phyloP scores from a whole-genome alignment of 2,113 vertebrate species.

The Leuciscus idus region DNA sequence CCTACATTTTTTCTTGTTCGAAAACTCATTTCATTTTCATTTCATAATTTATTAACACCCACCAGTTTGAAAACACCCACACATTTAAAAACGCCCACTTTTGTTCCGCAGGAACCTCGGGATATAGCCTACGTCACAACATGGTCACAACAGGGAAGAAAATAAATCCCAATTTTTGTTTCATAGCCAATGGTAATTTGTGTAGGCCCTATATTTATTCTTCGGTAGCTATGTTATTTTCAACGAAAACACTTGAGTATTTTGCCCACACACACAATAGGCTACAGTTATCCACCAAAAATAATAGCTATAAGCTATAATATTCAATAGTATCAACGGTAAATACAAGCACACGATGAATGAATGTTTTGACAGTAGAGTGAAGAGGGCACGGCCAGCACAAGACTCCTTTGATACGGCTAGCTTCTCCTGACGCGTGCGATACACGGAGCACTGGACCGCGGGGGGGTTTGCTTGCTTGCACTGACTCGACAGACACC shows the following conservation, averaged over 20 bases:
- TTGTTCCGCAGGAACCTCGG: no score
- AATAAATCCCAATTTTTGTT: no score
- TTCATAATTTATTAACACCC: no score
- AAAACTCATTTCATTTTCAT: no score
- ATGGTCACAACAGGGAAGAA: no score
- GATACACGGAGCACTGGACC: conserved; percentile 23
- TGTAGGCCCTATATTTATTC: no score
- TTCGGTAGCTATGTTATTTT: no score
- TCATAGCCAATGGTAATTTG: no score
- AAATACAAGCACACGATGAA: neutral
- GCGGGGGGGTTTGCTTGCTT: conserved; percentile 7
- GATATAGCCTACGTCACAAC: no score
- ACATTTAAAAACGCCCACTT: no score
- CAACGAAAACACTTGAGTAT: neutral
- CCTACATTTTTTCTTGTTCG: no score
- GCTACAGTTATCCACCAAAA: neutral
- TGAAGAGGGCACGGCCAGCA: neutral
- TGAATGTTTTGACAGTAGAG: neutral
- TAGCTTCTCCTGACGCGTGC: conserved; percentile 34
- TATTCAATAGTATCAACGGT: neutral
- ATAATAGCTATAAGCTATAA: neutral
- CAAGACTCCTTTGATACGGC: conserved; percentile 33
- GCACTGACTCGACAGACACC: neutral
- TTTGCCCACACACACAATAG: neutral
- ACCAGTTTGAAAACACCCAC: no score